phyloP scores from a whole-genome alignment of 2,888 invertebrate species.

The Creontiades dilutus region DNA sequence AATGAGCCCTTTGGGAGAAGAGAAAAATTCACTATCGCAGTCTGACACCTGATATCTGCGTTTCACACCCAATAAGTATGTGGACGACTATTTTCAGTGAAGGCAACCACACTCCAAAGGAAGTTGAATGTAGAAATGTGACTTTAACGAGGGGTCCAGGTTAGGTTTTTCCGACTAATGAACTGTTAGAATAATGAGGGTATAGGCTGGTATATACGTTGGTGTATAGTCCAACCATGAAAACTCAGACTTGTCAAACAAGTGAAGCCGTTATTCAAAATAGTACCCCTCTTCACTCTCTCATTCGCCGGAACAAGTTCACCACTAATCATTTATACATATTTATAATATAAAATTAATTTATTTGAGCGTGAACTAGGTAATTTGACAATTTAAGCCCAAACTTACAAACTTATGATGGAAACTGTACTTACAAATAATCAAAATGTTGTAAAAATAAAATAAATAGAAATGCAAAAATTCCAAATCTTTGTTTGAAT shows the following conservation, averaged over 20 bases:
- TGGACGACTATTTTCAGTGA: background rate
- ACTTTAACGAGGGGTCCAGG: conserved; percentile 2
- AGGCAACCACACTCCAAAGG: background rate
- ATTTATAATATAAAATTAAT: too few species aligned
- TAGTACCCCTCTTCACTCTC: too few species aligned
- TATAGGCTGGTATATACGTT: background rate
- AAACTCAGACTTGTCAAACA: background rate
- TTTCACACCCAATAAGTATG: background rate
- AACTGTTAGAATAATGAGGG: background rate
- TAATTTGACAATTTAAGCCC: too few species aligned
- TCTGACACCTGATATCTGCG: conserved; percentile 28
- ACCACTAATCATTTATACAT: too few species aligned
- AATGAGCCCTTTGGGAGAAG: background rate
- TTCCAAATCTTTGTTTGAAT: too few species aligned
- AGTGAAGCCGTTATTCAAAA: background rate
- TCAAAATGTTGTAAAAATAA: too few species aligned
- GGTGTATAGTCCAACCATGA: background rate
- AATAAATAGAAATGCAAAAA: too few species aligned
- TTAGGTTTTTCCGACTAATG: background rate
- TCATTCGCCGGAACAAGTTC: too few species aligned
- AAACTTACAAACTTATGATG: too few species aligned
- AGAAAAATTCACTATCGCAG: background rate
- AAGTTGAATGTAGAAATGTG: background rate
- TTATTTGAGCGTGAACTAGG: too few species aligned
- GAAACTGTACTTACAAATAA: too few species aligned